Base-by-base conservation (phyloP, 1,140 invertebrate species). In the Stegodyphus dumicola region DNA sequence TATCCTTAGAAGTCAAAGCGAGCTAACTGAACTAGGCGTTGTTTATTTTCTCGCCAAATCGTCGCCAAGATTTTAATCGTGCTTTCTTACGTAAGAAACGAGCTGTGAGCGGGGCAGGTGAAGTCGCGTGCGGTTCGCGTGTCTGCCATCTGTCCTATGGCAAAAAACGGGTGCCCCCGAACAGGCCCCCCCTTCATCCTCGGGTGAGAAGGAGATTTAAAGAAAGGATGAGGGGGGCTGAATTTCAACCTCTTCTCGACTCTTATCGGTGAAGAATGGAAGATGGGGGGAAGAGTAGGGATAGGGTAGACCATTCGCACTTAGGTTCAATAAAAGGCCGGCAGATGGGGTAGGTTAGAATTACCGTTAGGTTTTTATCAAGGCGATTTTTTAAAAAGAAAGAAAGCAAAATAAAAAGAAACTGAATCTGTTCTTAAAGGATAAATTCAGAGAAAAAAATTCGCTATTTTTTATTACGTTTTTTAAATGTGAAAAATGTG, bases 281-380 rank as follows among this genome's bases (percentile, higher is more conserved):
- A 6, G 17, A n/a, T 17, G 73, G 51, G 17, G 73, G 33, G 33
- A n/a, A 33, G 33, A 33, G 33, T 33, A 33, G 33, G 33, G 33
- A 33, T 33, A 33, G 33, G 33, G 33, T 33, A 33, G 33, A 33
- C 33, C 33, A 33, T 33, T 33, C 33, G 33, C 33, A 33, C 51
- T n/a, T 7, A n/a, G 51, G 6, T 48, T 10, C 13, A 17, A 18
- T 48, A 18, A 53, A 52, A 69, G 52, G 52, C 9, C 76, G 64
- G 65, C 77, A 78, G 77, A 78, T 78, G 77, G 77, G 77, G 53
- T 64, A 78, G 77, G 77, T 69, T 78, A 78, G 77, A 78, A 78
- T 78, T 78, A 78, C 77, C 77, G 77, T 78, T 78, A 78, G 64
- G n/a, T 78, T 54, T 69, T 78, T 9, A 60, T 11, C 15, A 9